phyloP scores from a whole-genome alignment of 2,797 vertebrate species.

The Eptatretus atami region DNA sequence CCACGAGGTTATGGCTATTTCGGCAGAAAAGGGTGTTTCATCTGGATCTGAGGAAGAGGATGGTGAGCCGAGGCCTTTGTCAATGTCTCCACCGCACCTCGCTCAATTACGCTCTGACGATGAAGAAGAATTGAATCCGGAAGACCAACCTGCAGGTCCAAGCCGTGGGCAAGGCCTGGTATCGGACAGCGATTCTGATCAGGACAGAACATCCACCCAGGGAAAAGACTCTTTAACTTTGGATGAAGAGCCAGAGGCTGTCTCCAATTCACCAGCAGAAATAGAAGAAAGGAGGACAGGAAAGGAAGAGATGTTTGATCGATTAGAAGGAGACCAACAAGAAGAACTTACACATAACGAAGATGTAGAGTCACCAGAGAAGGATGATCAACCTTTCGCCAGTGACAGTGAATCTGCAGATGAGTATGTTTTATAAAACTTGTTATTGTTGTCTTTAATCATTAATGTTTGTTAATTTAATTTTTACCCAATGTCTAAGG shows the following conservation, averaged over 20 bases:
- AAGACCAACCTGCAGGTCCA: background rate
- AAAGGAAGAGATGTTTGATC: too few species aligned
- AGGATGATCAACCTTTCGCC: constrained; percentile 63
- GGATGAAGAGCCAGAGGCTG: constrained; percentile 44
- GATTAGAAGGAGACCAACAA: constrained; percentile 21
- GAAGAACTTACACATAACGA: constrained; percentile 23
- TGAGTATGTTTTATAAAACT: constrained; percentile 14
- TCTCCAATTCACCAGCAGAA: constrained; percentile 10
- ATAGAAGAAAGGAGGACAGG: too few species aligned
- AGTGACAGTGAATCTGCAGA: constrained; percentile 75
- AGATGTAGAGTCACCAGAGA: constrained; percentile 22
- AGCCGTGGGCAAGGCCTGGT: background rate
- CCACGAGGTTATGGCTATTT: background rate
- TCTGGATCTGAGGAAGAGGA: constrained; percentile 6
- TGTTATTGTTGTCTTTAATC: constrained; percentile 6
- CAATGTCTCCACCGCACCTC: too few species aligned
- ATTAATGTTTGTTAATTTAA: constrained; percentile 12
- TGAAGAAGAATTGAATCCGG: too few species aligned
- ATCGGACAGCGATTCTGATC: constrained; percentile 5
- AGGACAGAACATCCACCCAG: constrained; percentile 3
- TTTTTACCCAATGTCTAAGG: background rate
- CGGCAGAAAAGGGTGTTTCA: constrained; percentile 1
- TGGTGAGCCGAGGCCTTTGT: background rate
- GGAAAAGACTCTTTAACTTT: background rate
- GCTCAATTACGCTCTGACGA: too few species aligned